Evolutionary conservation across 1,140 invertebrate genomes (phyloP).

Genomic region (Dufourea novaeangliae): DNA sequence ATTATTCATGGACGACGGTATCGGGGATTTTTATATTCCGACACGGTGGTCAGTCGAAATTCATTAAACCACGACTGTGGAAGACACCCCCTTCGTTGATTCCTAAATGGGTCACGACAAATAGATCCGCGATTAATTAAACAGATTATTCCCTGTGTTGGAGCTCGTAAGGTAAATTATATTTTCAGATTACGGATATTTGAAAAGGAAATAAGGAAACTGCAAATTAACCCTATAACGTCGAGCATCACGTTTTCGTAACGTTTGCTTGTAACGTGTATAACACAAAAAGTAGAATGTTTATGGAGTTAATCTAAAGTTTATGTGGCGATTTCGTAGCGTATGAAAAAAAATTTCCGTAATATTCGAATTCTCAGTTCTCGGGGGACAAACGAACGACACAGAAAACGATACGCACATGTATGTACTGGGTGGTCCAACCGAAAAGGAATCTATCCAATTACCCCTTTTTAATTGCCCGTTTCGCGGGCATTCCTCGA

Average conservation of each 20-base stretch:
- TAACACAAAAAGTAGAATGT: too few species aligned
- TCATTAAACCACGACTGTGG: not conserved
- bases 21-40: not conserved
- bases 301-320: too few species aligned
- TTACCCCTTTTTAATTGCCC: constrained; percentile 46
- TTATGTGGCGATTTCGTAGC: too few species aligned
- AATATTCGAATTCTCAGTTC: not conserved
- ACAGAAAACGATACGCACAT: not conserved
- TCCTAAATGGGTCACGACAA: not conserved
- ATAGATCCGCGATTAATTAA: not conserved
- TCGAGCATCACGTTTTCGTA: too few species aligned
- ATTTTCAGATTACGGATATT: not conserved
- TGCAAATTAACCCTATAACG: too few species aligned
- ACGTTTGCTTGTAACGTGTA: too few species aligned
- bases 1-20: not conserved
- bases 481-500: constrained; percentile 17
- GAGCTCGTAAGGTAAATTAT: not conserved
- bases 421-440: not conserved
- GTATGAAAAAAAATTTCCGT: too few species aligned
- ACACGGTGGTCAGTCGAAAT: not conserved
- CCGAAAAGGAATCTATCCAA: constrained; percentile 27
- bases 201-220: too few species aligned
- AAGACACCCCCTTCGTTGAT: not conserved
- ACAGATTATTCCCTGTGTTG: not conserved
- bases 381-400: not conserved